Conservation (phyloP, 2,113 vertebrate species). For the Hemicordylus capensis region DNA sequence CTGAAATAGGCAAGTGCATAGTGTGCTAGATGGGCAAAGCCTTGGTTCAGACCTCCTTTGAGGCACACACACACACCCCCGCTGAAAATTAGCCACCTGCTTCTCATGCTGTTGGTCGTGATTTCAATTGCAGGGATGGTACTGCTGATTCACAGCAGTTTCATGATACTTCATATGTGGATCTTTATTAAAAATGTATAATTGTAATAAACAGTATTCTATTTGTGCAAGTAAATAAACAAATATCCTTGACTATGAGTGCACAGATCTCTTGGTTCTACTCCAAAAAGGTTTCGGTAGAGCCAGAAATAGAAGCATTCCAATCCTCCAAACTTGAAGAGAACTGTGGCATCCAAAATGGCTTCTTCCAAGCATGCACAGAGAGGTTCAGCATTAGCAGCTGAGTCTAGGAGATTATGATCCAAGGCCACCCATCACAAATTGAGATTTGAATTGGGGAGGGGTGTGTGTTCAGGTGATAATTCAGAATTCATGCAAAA, state of each 20-base stretch:
- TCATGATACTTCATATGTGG: not conserved
- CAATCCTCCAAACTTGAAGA: not conserved
- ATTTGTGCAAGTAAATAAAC: not conserved
- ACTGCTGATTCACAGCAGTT: not conserved
- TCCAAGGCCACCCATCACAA: not conserved
- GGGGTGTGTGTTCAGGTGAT: not conserved
- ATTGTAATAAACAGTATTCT: not conserved
- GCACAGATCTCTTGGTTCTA: not conserved
- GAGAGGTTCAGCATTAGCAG: not conserved
- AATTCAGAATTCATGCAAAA: not conserved
- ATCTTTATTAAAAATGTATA: too few relatives aligned
- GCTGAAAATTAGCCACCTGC: conserved; percentile 42
- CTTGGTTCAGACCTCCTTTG: conserved; percentile 29
- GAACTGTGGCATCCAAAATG: not conserved
- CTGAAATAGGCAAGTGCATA: conserved; percentile 6
- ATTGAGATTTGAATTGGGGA: not conserved
- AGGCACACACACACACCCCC: conserved; percentile 37
- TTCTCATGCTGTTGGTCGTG: conserved; percentile 46
- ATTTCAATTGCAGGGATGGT: conserved; percentile 15
- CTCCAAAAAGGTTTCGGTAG: not conserved
- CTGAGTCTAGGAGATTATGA: not conserved
- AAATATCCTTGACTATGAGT: not conserved
- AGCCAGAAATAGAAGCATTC: not conserved
- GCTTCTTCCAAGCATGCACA: not conserved
- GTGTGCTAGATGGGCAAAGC: conserved; percentile 29